Evolutionary conservation across 2,888 invertebrate species (phyloP).

Genomic region (Synergus umbraculus): DNA sequence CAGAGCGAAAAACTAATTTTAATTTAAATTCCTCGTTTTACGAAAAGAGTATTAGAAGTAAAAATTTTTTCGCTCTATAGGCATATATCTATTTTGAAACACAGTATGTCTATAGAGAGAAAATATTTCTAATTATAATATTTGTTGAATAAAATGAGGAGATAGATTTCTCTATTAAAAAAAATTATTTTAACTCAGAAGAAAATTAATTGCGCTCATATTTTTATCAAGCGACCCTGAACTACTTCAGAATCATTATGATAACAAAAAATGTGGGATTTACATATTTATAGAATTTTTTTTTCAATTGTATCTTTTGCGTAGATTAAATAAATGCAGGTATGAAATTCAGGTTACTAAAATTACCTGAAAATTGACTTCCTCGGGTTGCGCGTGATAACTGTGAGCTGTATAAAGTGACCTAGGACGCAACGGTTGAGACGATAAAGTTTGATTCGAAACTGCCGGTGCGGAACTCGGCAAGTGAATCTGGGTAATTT

Average conservation of each 20-base stretch:
- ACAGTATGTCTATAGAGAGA: too few relatives aligned
- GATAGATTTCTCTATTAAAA: too few relatives aligned
- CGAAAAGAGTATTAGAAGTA: too few relatives aligned
- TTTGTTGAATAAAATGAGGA: too few relatives aligned
- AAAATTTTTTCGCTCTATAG: too few relatives aligned
- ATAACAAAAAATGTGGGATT: background rate
- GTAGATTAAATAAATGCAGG: too few relatives aligned
- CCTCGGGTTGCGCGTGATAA: slow-evolving; percentile 76
- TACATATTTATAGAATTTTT: background rate
- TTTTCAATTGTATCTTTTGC: background rate
- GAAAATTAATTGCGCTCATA: background rate
- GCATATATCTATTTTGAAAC: too few relatives aligned
- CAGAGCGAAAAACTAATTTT: too few relatives aligned
- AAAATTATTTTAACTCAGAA: background rate
- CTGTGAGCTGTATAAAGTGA: slow-evolving; percentile 85
- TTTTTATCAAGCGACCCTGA: background rate
- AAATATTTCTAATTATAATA: too few relatives aligned
- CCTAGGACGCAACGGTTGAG: slow-evolving; percentile 80
- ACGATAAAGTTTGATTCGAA: slow-evolving; percentile 60
- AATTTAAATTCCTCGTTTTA: too few relatives aligned
- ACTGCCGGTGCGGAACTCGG: slow-evolving; percentile 55
- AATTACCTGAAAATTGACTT: slow-evolving; percentile 67
- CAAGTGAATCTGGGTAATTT: slow-evolving; percentile 50
- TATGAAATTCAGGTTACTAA: background rate
- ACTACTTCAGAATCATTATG: background rate